phyloP scores from a whole-genome alignment of 92 coral and sea anemone species.

The Palythoa grandis region DNA sequence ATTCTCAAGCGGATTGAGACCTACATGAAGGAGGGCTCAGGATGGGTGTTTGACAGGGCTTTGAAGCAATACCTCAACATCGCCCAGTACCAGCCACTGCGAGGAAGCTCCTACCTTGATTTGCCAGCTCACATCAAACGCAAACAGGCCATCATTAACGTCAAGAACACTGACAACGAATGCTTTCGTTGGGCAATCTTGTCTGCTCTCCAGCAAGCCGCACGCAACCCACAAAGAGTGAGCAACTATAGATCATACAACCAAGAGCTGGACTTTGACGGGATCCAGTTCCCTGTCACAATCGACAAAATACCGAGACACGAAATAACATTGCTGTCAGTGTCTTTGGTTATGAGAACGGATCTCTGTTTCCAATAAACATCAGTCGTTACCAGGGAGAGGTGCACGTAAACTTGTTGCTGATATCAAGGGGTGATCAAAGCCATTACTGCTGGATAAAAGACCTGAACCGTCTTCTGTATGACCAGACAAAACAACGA shows the following conservation, averaged over 20 bases:
- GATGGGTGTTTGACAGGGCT: not conserved
- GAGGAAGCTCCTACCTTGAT: not conserved
- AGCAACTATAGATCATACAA: not conserved
- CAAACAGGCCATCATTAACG: not conserved
- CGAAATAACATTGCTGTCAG: not conserved
- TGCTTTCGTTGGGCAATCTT: not conserved
- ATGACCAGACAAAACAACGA: too few relatives aligned
- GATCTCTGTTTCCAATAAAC: too few relatives aligned
- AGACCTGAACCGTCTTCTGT: too few relatives aligned
- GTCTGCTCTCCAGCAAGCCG: not conserved
- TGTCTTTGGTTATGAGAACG: not conserved
- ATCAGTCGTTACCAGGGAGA: not conserved
- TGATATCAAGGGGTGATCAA: not conserved
- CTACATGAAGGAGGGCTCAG: not conserved
- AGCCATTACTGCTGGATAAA: not conserved
- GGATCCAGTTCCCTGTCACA: not conserved
- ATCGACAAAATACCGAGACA: not conserved
- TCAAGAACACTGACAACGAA: not conserved
- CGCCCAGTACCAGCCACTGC: not conserved
- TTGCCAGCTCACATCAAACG: not conserved
- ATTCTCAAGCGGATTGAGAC: not conserved
- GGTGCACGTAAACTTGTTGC: not conserved
- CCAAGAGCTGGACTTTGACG: not conserved
- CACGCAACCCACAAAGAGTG: not conserved
- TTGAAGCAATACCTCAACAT: not conserved